Evolutionary conservation across 2,113 vertebrate genomes (phyloP).

Genomic region (Dasypus novemcinctus): DNA sequence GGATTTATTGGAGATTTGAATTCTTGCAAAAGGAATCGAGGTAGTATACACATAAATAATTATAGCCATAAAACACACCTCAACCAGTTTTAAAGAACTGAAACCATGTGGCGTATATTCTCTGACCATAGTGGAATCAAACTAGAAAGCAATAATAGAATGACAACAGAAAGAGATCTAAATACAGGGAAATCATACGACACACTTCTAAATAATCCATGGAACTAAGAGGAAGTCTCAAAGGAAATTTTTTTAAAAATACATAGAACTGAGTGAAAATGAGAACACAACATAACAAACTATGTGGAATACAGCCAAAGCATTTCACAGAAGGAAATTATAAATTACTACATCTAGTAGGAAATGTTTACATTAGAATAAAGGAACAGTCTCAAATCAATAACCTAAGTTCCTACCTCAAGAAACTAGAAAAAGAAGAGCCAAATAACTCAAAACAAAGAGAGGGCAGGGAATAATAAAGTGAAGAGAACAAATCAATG

Average conservation of each 20-base stretch:
- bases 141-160: background rate
- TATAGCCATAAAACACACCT: background rate
- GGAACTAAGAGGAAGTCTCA: background rate
- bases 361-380: background rate
- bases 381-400: background rate
- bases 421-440: background rate
- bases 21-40: background rate
- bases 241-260: background rate
- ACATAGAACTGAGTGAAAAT: background rate
- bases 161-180: background rate
- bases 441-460: background rate
- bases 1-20: constrained; percentile 12
- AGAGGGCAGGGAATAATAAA: background rate
- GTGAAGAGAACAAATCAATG: background rate
- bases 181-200: background rate
- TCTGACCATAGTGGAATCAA: background rate
- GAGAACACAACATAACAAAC: background rate
- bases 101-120: background rate
- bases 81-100: background rate
- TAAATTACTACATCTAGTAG: too few species aligned
- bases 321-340: background rate
- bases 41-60: background rate
- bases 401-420: background rate
- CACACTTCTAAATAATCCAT: background rate
- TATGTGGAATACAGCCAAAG: background rate